These are phyloP conservation scores for Scaptomyza parva DNA, from an alignment of 2,888 invertebrate genomes.

Conservation along the genomic window DNA sequence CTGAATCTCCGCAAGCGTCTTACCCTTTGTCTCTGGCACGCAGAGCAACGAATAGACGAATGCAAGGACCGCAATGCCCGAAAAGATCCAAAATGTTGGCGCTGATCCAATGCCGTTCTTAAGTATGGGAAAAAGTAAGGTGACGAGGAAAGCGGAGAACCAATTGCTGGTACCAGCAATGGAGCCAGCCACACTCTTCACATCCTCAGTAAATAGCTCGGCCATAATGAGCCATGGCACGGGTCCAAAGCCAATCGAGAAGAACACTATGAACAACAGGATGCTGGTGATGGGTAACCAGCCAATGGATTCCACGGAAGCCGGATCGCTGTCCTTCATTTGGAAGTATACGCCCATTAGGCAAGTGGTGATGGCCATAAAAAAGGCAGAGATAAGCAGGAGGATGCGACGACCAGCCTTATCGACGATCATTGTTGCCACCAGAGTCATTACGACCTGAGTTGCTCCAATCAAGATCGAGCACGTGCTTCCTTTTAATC, in stretches of 20 bases:
- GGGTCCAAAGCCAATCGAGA: conserved; percentile 93
- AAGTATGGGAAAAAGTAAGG: conserved; percentile 88
- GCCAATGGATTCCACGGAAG: conserved; percentile 86
- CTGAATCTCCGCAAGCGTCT: conserved; percentile 79
- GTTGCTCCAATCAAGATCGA: conserved; percentile 92
- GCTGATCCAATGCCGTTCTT: conserved; percentile 86
- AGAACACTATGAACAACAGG: conserved; percentile 90
- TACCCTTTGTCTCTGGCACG: conserved; percentile 86
- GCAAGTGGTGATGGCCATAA: conserved; percentile 89
- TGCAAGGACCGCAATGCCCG: conserved; percentile 87
- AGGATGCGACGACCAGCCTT: conserved; percentile 91
- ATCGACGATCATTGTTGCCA: conserved; percentile 91
- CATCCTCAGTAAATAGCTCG: conserved; percentile 91
- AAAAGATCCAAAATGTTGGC: conserved; percentile 91
- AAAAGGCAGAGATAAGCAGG: conserved; percentile 88
- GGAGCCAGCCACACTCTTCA: conserved; percentile 90
- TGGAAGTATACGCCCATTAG: conserved; percentile 89
- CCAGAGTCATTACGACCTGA: conserved; percentile 88
- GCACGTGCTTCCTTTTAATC: conserved; percentile 86
- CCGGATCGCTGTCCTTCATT: conserved; percentile 71
- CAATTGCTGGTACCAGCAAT: conserved; percentile 92
- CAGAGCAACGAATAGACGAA: conserved; percentile 88
- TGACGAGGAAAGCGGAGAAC: conserved; percentile 91
- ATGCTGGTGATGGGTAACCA: conserved; percentile 91
- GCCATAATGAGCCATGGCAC: conserved; percentile 90